These are phyloP conservation scores for Heptranchias perlo DNA, from an alignment of 2,113 vertebrate genomes.

Conservation along the genomic window DNA sequence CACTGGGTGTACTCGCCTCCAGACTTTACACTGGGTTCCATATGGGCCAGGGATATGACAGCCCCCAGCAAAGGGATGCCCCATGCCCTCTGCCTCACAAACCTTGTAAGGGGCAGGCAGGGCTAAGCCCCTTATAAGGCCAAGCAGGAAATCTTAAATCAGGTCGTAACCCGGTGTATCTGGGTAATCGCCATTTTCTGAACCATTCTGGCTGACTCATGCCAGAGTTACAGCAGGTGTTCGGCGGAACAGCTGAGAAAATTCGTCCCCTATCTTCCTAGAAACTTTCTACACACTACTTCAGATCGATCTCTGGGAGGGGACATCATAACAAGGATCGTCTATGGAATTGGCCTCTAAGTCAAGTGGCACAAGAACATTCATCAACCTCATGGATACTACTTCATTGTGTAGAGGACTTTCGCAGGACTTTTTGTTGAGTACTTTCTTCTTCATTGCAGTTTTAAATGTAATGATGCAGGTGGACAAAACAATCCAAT, in stretches of 20 bases:
- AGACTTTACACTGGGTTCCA: no score
- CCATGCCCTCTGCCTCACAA: no score
- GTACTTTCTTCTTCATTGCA: neutral
- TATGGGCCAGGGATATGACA: no score
- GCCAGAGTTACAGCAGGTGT: neutral
- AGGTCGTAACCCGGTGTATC: neutral
- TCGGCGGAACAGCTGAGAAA: neutral
- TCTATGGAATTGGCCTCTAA: no score
- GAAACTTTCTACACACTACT: no score
- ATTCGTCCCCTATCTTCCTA: neutral
- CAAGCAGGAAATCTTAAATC: neutral
- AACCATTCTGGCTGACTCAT: neutral
- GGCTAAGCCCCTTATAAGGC: neutral
- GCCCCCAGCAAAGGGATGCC: no score
- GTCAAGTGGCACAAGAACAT: neutral
- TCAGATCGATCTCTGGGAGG: neutral
- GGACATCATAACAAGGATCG: neutral
- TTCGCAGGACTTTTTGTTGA: neutral
- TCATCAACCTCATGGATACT: neutral
- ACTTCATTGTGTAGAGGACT: neutral
- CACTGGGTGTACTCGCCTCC: no score
- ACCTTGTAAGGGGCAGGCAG: neutral
- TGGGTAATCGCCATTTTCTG: neutral
- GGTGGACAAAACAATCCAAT: neutral
- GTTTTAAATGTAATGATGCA: neutral